Percentiles rank a stretch among this genome's conserved stretches.
phyloP scores from a whole-genome alignment of 2,888 invertebrate genomes.

The Phlogophora meticulosa region DNA sequence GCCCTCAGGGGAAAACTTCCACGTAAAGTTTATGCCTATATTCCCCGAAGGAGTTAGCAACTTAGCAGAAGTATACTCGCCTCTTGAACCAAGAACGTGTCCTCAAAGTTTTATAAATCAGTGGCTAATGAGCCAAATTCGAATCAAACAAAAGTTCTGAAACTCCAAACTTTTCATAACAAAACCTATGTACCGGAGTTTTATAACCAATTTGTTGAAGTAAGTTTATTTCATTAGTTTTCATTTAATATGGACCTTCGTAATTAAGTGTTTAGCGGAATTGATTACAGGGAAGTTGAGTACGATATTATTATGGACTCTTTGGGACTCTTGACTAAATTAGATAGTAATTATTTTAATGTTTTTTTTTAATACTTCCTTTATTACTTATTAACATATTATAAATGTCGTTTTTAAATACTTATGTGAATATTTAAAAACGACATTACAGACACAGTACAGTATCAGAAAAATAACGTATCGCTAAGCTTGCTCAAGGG shows the following conservation, averaged over 20 bases:
- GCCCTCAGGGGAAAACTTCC: neutral
- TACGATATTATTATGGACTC: neutral
- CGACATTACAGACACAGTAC: no score
- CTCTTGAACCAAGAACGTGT: neutral
- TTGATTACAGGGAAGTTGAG: slow-evolving; percentile 5
- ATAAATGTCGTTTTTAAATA: no score
- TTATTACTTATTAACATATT: no score
- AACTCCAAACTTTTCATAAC: slow-evolving; percentile 1
- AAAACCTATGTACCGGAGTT: neutral
- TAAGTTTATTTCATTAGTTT: slow-evolving; percentile 4
- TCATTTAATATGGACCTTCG: neutral
- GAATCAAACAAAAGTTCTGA: neutral
- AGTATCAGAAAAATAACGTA: no score
- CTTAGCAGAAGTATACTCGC: neutral
- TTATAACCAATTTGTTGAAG: slow-evolving; percentile 6
- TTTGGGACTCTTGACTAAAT: slow-evolving; percentile 2
- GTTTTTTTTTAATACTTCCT: no score
- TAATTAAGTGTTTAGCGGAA: neutral
- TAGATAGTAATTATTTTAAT: no score
- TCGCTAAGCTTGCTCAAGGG: no score
- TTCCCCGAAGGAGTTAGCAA: neutral
- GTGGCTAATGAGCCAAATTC: neutral
- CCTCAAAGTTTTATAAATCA: slow-evolving; percentile 7
- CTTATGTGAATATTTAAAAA: no score
- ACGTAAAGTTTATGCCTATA: neutral